These are phyloP conservation scores for Gambusia affinis DNA, from an alignment of 2,113 vertebrate genomes.

Conservation along the genomic window DNA sequence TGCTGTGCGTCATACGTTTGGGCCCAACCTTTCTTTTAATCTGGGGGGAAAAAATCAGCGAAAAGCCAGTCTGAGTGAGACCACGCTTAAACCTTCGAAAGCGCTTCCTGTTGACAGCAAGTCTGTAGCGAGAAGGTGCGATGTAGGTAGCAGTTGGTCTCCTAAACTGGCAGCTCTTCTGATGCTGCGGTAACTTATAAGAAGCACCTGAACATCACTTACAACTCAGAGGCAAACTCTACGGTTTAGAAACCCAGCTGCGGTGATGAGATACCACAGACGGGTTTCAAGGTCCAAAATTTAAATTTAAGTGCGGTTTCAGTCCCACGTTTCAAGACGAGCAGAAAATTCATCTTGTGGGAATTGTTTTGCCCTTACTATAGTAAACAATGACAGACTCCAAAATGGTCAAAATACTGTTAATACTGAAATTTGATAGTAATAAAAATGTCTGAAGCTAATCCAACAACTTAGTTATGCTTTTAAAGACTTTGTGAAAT, in stretches of 20 bases:
- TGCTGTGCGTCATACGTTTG: neutral
- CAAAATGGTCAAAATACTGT: neutral
- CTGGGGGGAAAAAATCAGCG: neutral
- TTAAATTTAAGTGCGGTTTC: neutral
- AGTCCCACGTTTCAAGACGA: neutral
- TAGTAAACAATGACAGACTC: neutral
- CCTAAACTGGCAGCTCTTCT: slow-evolving; percentile 30
- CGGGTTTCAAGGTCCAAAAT: slow-evolving; percentile 10
- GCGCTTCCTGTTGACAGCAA: slow-evolving; percentile 48
- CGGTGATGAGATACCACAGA: slow-evolving; percentile 24
- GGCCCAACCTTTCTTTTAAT: neutral
- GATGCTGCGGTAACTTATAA: neutral
- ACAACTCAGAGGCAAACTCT: neutral
- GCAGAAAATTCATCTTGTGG: neutral
- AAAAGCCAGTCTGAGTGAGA: slow-evolving; percentile 13
- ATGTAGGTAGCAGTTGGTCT: neutral
- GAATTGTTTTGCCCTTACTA: neutral
- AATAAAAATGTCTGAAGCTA: neutral
- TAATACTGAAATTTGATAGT: neutral
- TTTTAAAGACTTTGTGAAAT: neutral
- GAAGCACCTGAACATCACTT: neutral
- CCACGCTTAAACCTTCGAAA: slow-evolving; percentile 22
- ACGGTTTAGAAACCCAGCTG: slow-evolving; percentile 16
- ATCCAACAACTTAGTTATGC: neutral
- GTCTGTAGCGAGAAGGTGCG: slow-evolving; percentile 10